Percentiles rank a stretch among this genome's conserved stretches.
Conservation (phyloP, 2,888 invertebrate species). For the Xestobium rufovillosum region DNA sequence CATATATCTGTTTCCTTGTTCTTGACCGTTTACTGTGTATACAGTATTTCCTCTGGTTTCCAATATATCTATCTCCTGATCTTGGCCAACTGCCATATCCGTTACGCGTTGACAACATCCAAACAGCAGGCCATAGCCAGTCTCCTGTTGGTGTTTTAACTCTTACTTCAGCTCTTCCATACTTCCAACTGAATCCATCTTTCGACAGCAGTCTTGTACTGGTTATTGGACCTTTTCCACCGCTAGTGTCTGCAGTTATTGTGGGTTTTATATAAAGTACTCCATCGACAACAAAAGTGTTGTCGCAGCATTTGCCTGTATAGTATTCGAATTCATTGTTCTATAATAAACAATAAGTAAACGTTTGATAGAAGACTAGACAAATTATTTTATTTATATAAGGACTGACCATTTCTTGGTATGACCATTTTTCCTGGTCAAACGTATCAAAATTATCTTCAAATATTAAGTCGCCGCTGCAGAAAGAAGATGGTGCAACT, state of each 20-base stretch:
- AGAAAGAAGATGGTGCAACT: no score
- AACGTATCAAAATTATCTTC: no score
- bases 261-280: constrained; percentile 6
- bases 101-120: constrained; percentile 55
- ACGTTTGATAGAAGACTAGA: no score
- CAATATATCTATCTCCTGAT: constrained; percentile 58
- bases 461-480: no score
- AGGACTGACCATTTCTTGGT: no score
- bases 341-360: no score
- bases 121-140: constrained; percentile 40
- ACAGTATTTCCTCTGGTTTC: constrained; percentile 56
- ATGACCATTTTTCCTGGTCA: no score
- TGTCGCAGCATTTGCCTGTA: no score
- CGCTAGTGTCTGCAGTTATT: constrained; percentile 8
- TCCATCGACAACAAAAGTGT: constrained; percentile 7
- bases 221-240: no score
- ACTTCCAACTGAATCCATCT: constrained; percentile 33
- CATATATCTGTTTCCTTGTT: constrained; percentile 43
- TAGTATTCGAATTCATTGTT: constrained; percentile 12
- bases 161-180: constrained; percentile 36
- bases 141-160: constrained; percentile 36
- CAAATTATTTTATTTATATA: no score
- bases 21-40: constrained; percentile 12
- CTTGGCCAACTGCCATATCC: constrained; percentile 57
- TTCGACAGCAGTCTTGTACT: constrained; percentile 33